phyloP scores from a whole-genome alignment of 2,113 vertebrate genomes.

The Phylloscopus whistleri region DNA sequence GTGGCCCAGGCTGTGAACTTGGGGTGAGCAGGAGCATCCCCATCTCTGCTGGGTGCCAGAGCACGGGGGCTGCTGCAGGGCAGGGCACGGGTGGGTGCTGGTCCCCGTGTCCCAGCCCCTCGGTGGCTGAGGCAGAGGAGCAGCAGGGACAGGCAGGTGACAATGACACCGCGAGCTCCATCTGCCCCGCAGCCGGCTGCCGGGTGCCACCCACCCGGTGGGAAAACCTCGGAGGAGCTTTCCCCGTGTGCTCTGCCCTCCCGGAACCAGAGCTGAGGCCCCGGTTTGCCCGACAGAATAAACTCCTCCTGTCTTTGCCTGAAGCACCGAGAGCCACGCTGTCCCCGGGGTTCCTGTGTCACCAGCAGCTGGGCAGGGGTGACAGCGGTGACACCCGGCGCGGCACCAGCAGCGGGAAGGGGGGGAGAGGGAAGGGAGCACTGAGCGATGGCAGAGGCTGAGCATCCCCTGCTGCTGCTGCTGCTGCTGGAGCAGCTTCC shows the following conservation, averaged over 20 bases:
- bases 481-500: not conserved
- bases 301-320: rapidly evolving
- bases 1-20: not conserved
- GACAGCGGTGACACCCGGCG: rapidly evolving
- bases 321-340: not conserved
- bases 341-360: not conserved
- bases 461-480: not conserved
- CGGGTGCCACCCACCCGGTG: not conserved
- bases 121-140: not conserved
- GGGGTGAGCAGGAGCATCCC: not conserved
- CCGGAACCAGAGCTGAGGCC: not conserved
- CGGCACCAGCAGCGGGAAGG: not conserved
- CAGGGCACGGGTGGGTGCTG: rapidly evolving
- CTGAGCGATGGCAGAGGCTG: not conserved
- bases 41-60: rapidly evolving
- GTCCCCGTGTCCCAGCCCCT: not conserved
- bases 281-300: not conserved
- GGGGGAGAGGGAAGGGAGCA: not conserved
- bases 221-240: not conserved
- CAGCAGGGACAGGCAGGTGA: not conserved
- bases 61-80: not conserved
- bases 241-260: not conserved
- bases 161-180: rapidly evolving
- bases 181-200: rapidly evolving
- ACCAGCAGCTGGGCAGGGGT: not conserved